Evolutionary conservation across 30 jellyfish, hydroid and myxozoan genomes (phyloP), one percentile per base, ranked within the genome.

Genomic region (Chironex yamaguchii): DNA sequence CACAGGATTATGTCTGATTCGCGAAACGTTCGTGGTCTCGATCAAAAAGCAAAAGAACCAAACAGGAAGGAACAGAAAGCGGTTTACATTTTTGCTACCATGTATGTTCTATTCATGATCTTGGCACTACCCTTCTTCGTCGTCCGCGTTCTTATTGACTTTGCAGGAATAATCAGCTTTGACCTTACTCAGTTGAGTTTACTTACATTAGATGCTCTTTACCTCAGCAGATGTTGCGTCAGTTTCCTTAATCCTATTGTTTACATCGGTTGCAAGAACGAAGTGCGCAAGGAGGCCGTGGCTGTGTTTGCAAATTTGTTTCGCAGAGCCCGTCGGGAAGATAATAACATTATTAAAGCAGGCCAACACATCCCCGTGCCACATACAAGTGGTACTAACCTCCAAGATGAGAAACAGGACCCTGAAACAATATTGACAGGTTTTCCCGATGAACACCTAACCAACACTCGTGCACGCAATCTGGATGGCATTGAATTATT

Each of bases 51-150:
- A 32, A 2, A 4, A 3, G 17, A 25, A 22, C 49, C 13, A 17
- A 36, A 36, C n/a, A 28, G 52, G 82, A 13, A 50, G 27, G 87
- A 74, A 25, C 79, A 74, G 50, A 74, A 35, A 49, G 34, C 79
- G 21, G 87, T 74, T 22, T 30, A 31, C 9, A 49, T 36, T 3
- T 74, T 74, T 35, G 81, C 83, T 0, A 49, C 52, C 4, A 74
- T 74, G 87, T 74, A 74, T 49, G 6, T 49, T 3, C 25, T 74
- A 34, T 74, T 74, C 23, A 30, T 29, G 20, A 28, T 74, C 31
- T 49, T 74, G 30, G 82, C 87, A 3, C 27, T 74, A 22, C 87
- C 87, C 4, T 74, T 31, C 81, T 74, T 74, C 24, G 42, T 49
- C 3, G 42, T 74, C 24, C 87, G 87, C 3, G 31, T 74, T 30